Conservation (phyloP, 2,888 invertebrate species). For the Theristus sp. region DNA sequence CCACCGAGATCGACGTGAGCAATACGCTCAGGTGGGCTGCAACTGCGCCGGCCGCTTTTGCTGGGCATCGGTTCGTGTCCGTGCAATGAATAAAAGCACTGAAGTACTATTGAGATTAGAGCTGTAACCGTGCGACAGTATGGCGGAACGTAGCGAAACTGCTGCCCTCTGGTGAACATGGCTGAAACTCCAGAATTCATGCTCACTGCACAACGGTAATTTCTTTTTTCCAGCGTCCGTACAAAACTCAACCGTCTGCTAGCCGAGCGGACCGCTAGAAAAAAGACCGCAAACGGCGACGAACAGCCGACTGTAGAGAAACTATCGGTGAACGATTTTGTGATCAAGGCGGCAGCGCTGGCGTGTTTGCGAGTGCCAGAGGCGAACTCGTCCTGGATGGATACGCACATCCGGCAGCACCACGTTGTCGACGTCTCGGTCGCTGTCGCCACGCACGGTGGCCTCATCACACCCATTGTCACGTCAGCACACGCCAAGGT, state of each 20-base stretch:
- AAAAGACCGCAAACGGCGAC: no score
- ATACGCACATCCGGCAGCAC: conserved; percentile 43
- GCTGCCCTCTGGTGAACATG: no score
- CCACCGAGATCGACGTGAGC: conserved; percentile 53
- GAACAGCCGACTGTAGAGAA: conserved; percentile 33
- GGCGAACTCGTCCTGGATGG: conserved; percentile 88
- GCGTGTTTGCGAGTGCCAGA: conserved; percentile 70
- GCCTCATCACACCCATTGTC: conserved; percentile 88
- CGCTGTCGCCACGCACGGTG: conserved; percentile 82
- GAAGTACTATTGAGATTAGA: no score
- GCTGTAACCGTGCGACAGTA: no score
- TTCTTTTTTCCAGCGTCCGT: conserved; percentile 39
- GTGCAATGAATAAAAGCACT: no score
- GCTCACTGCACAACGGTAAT: neutral
- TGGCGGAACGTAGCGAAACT: no score
- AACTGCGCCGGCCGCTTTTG: no score
- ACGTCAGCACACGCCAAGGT: conserved; percentile 67
- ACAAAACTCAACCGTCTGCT: conserved; percentile 54
- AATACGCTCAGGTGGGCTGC: neutral
- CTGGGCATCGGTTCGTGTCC: no score
- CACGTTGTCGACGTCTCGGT: conserved; percentile 71
- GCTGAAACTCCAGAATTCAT: no score
- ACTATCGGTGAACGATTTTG: conserved; percentile 82
- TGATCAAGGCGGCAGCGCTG: conserved; percentile 75
- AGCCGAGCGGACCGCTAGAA: conserved; percentile 48